Percentiles rank a stretch among this genome's conserved stretches.
These are phyloP conservation scores for Mellilla xanthometata DNA, from an alignment of 2,888 invertebrate species.

Conservation along the genomic window DNA sequence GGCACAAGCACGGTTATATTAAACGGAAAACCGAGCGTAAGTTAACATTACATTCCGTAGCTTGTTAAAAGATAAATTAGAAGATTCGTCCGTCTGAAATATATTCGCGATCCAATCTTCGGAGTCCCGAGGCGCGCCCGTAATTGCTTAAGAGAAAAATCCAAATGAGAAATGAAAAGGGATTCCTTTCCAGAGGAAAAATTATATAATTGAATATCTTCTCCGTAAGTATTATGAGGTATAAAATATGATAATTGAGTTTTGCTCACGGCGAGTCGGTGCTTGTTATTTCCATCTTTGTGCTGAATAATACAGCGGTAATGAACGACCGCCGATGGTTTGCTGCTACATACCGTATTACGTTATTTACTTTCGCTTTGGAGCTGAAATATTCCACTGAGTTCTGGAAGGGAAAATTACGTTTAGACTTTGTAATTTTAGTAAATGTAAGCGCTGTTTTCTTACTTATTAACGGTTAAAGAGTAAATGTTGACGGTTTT, in stretches of 20 bases:
- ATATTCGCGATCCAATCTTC: conserved; percentile 64
- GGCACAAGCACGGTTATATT: conserved; percentile 66
- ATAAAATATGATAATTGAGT: conserved; percentile 83
- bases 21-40: conserved; percentile 73
- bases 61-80: conserved; percentile 77
- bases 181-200: conserved; percentile 79
- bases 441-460: no score
- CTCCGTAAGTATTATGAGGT: conserved; percentile 81
- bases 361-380: conserved; percentile 25
- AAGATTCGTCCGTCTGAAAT: conserved; percentile 51
- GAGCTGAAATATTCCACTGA: conserved; percentile 6
- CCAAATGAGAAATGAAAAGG: conserved; percentile 83
- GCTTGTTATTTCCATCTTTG: conserved; percentile 39
- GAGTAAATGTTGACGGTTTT: no score
- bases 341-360: conserved; percentile 27
- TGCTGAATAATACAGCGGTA: conserved; percentile 23
- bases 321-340: conserved; percentile 26
- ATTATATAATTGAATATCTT: conserved; percentile 82
- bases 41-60: conserved; percentile 61
- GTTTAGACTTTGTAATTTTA: no score
- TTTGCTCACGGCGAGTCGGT: conserved; percentile 64
- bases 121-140: conserved; percentile 64
- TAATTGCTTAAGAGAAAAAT: conserved; percentile 83
- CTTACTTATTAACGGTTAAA: no score
- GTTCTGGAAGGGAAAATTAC: conserved; percentile 18